A percentile compares a stretch with the other conserved stretches of the same genome.
Evolutionary conservation across 2,113 vertebrate species (phyloP).

Genomic region (Origma solitaria): DNA sequence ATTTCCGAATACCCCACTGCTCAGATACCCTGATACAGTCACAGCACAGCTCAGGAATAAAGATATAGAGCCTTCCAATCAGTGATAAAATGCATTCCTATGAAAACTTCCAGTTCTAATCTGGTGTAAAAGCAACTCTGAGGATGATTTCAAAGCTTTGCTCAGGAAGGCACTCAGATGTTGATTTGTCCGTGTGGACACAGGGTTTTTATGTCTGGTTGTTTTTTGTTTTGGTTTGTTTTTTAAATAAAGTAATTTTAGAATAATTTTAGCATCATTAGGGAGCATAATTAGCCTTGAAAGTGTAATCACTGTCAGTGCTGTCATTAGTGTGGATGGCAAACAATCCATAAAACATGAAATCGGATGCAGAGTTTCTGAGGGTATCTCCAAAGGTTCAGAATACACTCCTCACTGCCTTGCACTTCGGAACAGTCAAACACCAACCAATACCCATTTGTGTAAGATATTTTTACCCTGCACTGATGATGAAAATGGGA

Average conservation of each 20-base stretch:
- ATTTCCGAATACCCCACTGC: neutral
- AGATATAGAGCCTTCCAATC: neutral
- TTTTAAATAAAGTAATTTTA: neutral
- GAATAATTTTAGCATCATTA: neutral
- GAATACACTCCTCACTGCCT: neutral
- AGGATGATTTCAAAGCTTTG: neutral
- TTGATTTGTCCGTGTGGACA: neutral
- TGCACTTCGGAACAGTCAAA: slow-evolving; percentile 23
- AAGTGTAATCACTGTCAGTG: neutral
- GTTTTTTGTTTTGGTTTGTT: neutral
- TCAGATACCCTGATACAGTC: neutral
- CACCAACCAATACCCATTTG: neutral
- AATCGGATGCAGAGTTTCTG: neutral
- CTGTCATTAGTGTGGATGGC: neutral
- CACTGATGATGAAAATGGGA: neutral
- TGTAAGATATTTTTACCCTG: neutral
- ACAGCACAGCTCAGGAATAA: neutral
- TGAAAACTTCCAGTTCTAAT: neutral
- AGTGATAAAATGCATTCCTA: neutral
- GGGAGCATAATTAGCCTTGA: slow-evolving; percentile 7
- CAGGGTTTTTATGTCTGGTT: neutral
- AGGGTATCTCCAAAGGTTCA: neutral
- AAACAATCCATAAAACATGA: slow-evolving; percentile 28
- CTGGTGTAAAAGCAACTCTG: neutral
- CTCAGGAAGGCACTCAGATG: rapidly evolving